Evolutionary conservation across 2,113 vertebrate species (phyloP).

Genomic region (Tringa solitaria): DNA sequence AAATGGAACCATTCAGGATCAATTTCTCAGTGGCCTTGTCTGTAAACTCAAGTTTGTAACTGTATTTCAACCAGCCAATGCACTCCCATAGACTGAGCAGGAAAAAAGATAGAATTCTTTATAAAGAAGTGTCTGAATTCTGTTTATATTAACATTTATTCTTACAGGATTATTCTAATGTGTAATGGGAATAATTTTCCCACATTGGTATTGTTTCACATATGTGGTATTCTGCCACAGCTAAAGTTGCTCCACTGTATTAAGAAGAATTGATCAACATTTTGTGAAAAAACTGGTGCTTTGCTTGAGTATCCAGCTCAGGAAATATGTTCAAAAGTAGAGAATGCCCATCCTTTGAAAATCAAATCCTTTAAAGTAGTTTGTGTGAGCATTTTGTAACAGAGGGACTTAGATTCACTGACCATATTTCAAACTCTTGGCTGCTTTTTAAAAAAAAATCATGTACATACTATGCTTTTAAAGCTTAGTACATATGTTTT

Average conservation of each 20-base stretch:
- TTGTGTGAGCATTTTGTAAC: not conserved
- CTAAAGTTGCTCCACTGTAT: not conserved
- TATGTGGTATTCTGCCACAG: not conserved
- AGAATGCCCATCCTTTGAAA: not conserved
- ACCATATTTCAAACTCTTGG: not conserved
- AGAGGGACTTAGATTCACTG: not conserved
- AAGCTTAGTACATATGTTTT: conserved; percentile 28
- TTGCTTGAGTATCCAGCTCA: not conserved
- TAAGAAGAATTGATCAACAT: not conserved
- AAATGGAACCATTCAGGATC: not conserved
- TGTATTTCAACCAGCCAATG: not conserved
- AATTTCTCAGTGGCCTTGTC: not conserved
- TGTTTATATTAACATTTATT: not conserved
- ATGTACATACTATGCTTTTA: not conserved
- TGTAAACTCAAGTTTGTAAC: not conserved
- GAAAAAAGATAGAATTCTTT: not conserved
- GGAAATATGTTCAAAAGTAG: not conserved
- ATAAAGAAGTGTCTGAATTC: not conserved
- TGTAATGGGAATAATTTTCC: not conserved
- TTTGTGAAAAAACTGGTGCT: not conserved
- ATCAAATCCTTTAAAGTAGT: not conserved
- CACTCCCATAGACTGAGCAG: not conserved
- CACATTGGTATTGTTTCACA: not conserved
- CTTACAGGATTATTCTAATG: not conserved
- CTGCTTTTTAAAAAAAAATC: conserved; percentile 17